Conservation (phyloP, 2,113 vertebrate genomes). For the Microtus ochrogaster region DNA sequence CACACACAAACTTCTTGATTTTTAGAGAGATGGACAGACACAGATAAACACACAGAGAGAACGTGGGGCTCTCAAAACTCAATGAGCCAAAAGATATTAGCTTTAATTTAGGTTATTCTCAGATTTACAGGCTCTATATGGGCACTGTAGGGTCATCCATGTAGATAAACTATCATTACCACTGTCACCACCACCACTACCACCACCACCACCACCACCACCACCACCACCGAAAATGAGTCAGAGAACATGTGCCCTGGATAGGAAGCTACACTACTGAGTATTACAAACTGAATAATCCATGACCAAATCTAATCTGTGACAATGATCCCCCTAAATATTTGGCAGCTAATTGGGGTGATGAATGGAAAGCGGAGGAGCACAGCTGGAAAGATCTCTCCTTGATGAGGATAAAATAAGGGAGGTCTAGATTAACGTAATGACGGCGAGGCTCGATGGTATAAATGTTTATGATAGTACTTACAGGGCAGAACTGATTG, state of each 20-base stretch:
- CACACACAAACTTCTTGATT: not conserved
- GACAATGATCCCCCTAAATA: not conserved
- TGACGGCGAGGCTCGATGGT: too few relatives aligned
- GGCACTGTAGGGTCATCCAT: not conserved
- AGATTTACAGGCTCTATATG: not conserved
- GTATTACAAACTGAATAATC: slow-evolving; percentile 5
- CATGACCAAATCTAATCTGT: not conserved
- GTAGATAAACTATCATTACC: not conserved
- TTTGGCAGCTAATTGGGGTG: not conserved
- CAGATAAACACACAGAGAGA: not conserved
- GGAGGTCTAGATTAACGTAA: too few relatives aligned
- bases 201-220: not conserved
- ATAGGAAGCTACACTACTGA: not conserved
- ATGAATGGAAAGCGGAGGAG: too few relatives aligned
- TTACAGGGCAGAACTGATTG: too few relatives aligned
- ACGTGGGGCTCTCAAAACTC: slow-evolving; percentile 25
- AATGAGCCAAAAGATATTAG: not conserved
- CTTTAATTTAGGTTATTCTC: slow-evolving; percentile 17
- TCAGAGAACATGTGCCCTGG: not conserved
- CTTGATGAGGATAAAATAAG: too few relatives aligned
- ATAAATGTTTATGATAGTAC: too few relatives aligned
- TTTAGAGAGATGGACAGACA: not conserved
- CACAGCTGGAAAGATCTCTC: too few relatives aligned
- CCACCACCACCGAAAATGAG: not conserved
- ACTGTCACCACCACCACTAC: not conserved